phyloP scores from a whole-genome alignment of 2,797 vertebrate genomes.

The Phalanger gymnotis region DNA sequence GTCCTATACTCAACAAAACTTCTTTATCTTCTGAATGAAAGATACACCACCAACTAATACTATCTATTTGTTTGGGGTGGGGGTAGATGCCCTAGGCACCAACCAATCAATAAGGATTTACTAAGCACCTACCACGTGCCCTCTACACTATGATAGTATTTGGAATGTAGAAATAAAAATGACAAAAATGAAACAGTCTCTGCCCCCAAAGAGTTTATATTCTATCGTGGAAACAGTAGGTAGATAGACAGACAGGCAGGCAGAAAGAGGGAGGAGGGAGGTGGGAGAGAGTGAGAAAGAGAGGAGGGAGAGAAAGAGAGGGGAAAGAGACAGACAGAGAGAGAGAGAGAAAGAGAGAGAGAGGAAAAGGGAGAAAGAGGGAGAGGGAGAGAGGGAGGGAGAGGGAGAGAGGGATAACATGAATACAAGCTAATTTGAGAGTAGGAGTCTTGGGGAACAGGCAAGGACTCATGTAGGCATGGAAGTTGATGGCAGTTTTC shows the following conservation, averaged over 20 bases:
- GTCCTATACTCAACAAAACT: neutral
- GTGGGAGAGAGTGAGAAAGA: neutral
- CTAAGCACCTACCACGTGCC: neutral
- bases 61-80: neutral
- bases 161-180: neutral
- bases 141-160: neutral
- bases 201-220: neutral
- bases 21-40: neutral
- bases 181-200: neutral
- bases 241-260: neutral
- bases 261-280: too few species aligned
- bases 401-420: neutral
- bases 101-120: neutral
- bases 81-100: neutral
- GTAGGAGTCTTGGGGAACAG: neutral
- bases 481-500: neutral
- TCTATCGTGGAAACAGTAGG: neutral
- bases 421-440: neutral
- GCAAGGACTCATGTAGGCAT: neutral
- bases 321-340: too few species aligned
- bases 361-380: too few species aligned
- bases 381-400: neutral
- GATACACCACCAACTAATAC: neutral
- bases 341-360: too few species aligned
- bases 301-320: too few species aligned